Evolutionary conservation across 2,888 invertebrate genomes (phyloP).

Genomic region (Argyra leucocephala): DNA sequence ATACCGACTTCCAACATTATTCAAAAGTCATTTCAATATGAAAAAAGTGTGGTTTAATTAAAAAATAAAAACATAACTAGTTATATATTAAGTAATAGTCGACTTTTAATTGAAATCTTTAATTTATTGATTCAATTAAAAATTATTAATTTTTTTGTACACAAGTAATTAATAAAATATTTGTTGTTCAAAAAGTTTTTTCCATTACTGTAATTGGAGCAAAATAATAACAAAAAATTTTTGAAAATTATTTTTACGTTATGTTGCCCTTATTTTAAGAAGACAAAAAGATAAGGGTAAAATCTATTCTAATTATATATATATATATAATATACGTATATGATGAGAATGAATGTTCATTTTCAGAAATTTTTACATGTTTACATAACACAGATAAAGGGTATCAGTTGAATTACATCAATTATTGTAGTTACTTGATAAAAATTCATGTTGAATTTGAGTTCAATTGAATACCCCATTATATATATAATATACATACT

Average conservation of each 20-base stretch:
- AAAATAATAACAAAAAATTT: too few species aligned
- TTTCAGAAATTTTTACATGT: neutral
- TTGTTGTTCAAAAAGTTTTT: too few species aligned
- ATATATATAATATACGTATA: neutral
- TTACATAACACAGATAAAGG: constrained; percentile 1
- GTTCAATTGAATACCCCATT: neutral
- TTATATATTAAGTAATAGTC: too few species aligned
- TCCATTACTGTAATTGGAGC: too few species aligned
- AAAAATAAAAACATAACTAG: too few species aligned
- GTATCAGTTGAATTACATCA: constrained; percentile 1
- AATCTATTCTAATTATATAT: neutral
- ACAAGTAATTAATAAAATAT: too few species aligned
- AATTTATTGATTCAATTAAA: too few species aligned
- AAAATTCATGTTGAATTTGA: neutral
- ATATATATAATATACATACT: neutral
- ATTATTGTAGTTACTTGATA: constrained; percentile 6
- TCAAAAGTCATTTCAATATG: too few species aligned
- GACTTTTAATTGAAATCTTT: too few species aligned
- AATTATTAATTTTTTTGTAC: too few species aligned
- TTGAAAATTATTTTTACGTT: neutral
- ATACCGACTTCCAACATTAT: too few species aligned
- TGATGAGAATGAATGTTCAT: neutral
- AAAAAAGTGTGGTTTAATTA: too few species aligned
- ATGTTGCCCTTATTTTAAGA: neutral
- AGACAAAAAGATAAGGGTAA: neutral